A percentile compares a stretch with the other conserved stretches of the same genome.
Evolutionary conservation across 2,113 vertebrate genomes (phyloP).

Genomic region (Acrocephalus kingi): DNA sequence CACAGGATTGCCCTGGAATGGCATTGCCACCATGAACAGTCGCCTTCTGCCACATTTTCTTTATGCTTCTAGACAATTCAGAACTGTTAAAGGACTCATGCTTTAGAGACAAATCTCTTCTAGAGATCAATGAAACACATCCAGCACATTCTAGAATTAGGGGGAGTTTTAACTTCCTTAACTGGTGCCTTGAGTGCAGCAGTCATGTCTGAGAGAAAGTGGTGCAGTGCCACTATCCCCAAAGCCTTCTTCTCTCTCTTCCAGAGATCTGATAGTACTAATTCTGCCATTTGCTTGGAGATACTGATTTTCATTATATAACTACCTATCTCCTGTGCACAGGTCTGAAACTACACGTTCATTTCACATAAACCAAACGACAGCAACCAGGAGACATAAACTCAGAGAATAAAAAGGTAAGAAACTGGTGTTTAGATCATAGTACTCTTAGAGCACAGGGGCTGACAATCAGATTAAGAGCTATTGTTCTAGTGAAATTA

Average conservation of each 20-base stretch:
- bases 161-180: neutral
- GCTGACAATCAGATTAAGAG: neutral
- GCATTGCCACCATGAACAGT: neutral
- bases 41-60: neutral
- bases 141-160: neutral
- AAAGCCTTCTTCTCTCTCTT: neutral
- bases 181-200: neutral
- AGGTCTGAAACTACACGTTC: neutral
- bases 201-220: neutral
- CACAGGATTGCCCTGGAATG: neutral
- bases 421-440: neutral
- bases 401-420: neutral
- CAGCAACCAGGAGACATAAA: neutral
- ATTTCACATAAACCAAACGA: neutral
- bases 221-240: neutral
- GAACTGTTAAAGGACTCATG: fast-evolving
- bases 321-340: neutral
- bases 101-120: neutral
- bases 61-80: neutral
- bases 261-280: neutral
- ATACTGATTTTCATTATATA: neutral
- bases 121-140: neutral
- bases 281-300: neutral
- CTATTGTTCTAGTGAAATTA: neutral
- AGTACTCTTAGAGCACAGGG: neutral